Base-by-base conservation (phyloP, 1,140 invertebrate species). In the Drosophila sechellia region DNA sequence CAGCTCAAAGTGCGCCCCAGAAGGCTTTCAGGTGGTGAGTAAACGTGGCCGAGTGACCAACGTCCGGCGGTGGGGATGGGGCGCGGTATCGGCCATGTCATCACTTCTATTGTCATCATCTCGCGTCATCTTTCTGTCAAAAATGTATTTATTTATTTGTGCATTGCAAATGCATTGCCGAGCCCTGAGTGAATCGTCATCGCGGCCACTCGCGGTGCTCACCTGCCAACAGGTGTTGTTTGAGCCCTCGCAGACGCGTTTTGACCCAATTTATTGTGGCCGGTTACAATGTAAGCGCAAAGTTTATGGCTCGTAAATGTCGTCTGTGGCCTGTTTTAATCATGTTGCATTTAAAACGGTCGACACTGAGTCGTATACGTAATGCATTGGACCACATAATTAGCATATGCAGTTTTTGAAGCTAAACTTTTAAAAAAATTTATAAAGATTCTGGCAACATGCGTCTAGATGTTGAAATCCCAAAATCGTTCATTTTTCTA, bases 81-180 rank as follows among this genome's bases (percentile, higher is more conserved):
- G 5, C 25, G 17, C 63, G 56, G 64, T 81, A 75, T 81, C 39
- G 64, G 74, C 48, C 79, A 76, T 72, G 83, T 87, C 79, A 87
- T 86, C 83, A 75, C 74, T 81, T 86, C 83, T 86, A 86, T 86
- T 86, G 83, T 86, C 83, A 71, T 81, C 81, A 81, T 74, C 79
- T 54, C 61, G 78, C 70, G 79, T 81, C 80, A 84, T 85, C 77
- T 66, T 77, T 81, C 79, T 86, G 81, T 87, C 83, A 86, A 79
- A 83, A 81, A 61, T 43, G 15, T 78, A 57, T 76, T 86, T 86
- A 86, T 87, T 79, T 79, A 86, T 86, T 77, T 86, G 77, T 86
- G 85, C 77, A 86, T 87, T 75, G 77, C 79, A 75, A 79, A 52
- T 73, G 50, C 54, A 68, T 50, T 56, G 55, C 15, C 35, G 35